A percentile compares a stretch with the other conserved stretches of the same genome.
Conservation (phyloP, 2,113 vertebrate genomes). For the Dipodomys spectabilis region DNA sequence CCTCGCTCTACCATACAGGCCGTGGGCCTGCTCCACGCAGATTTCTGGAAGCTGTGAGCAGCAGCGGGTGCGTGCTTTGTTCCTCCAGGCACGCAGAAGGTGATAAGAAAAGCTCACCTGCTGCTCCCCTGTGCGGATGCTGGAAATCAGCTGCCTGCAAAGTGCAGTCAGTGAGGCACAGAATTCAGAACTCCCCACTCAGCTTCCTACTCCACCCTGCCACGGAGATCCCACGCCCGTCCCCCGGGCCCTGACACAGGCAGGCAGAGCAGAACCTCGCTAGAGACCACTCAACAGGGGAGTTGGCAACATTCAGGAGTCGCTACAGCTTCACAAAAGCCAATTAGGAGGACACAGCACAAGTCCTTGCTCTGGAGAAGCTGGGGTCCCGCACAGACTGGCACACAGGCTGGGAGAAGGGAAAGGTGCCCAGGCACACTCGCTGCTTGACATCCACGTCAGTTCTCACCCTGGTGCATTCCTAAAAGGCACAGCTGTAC, state of each 20-base stretch:
- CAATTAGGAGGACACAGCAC: not conserved
- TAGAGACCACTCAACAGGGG: no score
- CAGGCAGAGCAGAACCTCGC: no score
- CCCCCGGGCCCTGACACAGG: not conserved
- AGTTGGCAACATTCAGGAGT: no score
- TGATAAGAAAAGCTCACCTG: not conserved
- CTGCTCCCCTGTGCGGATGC: not conserved
- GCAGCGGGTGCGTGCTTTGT: not conserved
- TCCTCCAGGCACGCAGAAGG: not conserved
- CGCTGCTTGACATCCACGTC: not conserved
- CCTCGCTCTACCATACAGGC: accelerated
- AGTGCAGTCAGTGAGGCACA: not conserved
- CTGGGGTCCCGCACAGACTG: not conserved
- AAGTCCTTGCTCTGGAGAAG: not conserved
- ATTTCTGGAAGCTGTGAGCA: no score
- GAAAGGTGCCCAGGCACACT: not conserved
- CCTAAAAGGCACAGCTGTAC: not conserved
- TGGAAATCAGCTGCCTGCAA: not conserved
- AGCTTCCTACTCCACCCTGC: not conserved
- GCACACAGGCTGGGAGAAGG: not conserved
- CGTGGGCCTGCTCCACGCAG: not conserved
- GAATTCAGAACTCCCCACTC: not conserved
- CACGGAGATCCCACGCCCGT: accelerated
- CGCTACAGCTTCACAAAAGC: not conserved
- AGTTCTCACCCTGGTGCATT: not conserved